These are phyloP conservation scores for Ovibos moschatus DNA, from an alignment of 2,113 vertebrate species.

Conservation along the genomic window DNA sequence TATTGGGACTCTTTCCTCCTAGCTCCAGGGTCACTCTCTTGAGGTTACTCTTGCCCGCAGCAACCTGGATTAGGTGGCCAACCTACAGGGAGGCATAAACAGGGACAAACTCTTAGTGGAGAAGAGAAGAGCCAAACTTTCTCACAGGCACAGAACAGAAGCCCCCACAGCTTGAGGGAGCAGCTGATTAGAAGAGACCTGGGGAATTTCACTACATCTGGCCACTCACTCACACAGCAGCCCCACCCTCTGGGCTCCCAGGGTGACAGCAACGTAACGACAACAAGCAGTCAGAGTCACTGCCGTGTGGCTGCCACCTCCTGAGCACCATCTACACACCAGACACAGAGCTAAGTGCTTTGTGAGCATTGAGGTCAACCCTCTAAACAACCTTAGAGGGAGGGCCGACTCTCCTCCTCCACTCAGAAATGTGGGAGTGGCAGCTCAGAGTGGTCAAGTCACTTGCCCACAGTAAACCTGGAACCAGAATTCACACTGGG, in stretches of 20 bases:
- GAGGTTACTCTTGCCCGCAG: slow-evolving; percentile 92
- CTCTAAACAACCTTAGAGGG: neutral
- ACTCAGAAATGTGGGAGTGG: neutral
- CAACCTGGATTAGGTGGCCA: slow-evolving; percentile 93
- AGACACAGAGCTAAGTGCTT: neutral
- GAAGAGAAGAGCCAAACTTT: neutral
- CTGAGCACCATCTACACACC: too few relatives aligned
- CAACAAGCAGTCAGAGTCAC: neutral
- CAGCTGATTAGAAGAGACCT: neutral
- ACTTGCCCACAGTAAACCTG: neutral
- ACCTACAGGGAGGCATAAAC: slow-evolving; percentile 82
- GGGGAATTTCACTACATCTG: neutral
- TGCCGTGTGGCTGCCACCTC: neutral
- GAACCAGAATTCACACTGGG: neutral
- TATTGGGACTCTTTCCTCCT: slow-evolving; percentile 97
- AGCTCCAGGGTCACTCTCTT: slow-evolving; percentile 97
- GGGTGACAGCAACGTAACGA: accelerated
- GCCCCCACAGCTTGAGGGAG: neutral
- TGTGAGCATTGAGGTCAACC: neutral
- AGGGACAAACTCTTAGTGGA: neutral
- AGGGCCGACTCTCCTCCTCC: neutral
- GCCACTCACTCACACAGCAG: neutral
- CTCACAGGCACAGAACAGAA: neutral
- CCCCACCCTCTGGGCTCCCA: too few relatives aligned
- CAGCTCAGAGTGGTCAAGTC: neutral